A percentile compares a stretch with the other conserved stretches of the same genome.
These are phyloP conservation scores for Clivina fossor DNA, from an alignment of 2,888 invertebrate species.

Conservation along the genomic window DNA sequence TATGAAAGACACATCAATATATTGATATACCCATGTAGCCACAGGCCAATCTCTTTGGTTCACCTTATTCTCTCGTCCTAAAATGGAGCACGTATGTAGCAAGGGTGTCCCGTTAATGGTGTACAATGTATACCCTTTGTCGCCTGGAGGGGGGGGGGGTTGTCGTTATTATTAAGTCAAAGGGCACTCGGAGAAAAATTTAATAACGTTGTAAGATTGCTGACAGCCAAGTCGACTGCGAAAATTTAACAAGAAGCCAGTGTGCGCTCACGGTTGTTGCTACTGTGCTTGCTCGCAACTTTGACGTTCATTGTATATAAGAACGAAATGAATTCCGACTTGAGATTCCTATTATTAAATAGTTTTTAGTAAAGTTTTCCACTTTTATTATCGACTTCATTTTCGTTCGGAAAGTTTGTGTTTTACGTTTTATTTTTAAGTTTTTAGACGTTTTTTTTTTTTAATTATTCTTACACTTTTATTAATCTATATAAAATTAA, in stretches of 20 bases:
- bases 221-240: conserved; percentile 26
- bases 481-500: conserved; percentile 1
- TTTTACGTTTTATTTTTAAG: neutral
- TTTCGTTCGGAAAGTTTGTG: neutral
- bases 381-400: neutral
- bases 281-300: too few relatives aligned
- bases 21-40: too few relatives aligned
- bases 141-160: too few relatives aligned
- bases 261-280: too few relatives aligned
- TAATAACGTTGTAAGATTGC: conserved; percentile 29
- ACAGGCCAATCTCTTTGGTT: too few relatives aligned
- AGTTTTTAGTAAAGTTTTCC: conserved; percentile 1
- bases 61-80: too few relatives aligned
- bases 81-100: too few relatives aligned
- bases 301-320: conserved; percentile 20
- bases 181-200: conserved; percentile 29
- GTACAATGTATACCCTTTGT: too few relatives aligned
- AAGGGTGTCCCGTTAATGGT: too few relatives aligned
- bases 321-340: too few relatives aligned
- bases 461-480: neutral
- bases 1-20: too few relatives aligned
- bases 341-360: neutral
- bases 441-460: neutral
- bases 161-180: conserved; percentile 31
- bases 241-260: conserved; percentile 26